Base-by-base conservation (phyloP, 2,113 vertebrate genomes). In the Gymnobelideus leadbeateri region DNA sequence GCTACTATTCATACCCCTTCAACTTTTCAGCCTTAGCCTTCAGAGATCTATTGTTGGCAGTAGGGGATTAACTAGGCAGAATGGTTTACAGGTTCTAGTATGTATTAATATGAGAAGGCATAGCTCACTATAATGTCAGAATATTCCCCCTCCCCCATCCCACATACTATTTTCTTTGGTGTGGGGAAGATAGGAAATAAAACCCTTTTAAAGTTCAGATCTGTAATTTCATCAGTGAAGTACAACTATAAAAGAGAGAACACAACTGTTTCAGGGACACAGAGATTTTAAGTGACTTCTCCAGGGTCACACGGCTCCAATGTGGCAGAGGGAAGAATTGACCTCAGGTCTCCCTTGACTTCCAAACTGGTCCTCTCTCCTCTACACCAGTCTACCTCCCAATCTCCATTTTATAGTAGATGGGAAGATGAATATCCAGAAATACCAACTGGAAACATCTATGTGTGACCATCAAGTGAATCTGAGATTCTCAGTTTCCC, bases 331-430 rank as follows among this genome's bases (percentile, higher is more conserved):
- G 61, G 11, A 68, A 31, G 31, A 16, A 31, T 37, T 68, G 12
- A 68, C 12, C 28, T 68, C 31, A 68, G 31, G 28, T 68, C 31
- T 57, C 57, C 12, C 31, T 21, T 68, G 57, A 68, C 12, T 37
- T 12, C 14, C 11, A 68, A 68, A 37, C 12, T 68, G 12, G 31
- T 0, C 31, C 3, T 68, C 3, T 68, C 3, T 31, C 11, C 61
- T 37, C 3, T 37, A 37, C 24, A 31, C 12, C 61, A 68, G 28
- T 68, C 31, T 37, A 2, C 57, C 57, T 68, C 31, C 4, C 12
- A 68, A 31, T n/a, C 92, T 89, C 37, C 31, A 61, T 91, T 93
- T 89, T 52, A 52, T 94, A 49, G 26, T 94, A 49, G 26, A 21
- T 24, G 19, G 14, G 51, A 10, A 93, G 92, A 93, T 61, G 31